Conservation (phyloP, 2,888 invertebrate genomes). For the Mycalesis mineus region DNA sequence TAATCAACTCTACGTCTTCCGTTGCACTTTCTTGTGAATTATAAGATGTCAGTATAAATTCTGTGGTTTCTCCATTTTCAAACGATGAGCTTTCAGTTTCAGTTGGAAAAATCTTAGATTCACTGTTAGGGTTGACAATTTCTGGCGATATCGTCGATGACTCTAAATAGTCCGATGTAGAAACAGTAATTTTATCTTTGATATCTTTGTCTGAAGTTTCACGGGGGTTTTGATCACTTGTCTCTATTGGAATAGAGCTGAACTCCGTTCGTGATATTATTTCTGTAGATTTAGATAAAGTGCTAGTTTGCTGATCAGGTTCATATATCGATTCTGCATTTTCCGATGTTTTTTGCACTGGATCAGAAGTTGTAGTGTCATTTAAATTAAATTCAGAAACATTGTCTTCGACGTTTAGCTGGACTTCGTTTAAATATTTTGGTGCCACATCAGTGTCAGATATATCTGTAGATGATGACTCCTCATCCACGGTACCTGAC, state of each 20-base stretch:
- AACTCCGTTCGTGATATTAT: conserved; percentile 64
- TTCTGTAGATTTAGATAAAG: conserved; percentile 56
- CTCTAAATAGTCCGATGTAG: conserved; percentile 40
- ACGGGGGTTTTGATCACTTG: conserved; percentile 67
- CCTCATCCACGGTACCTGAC: conserved; percentile 29
- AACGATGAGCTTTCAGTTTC: conserved; percentile 42
- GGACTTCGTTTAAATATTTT: conserved; percentile 14
- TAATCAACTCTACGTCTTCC: conserved; percentile 60
- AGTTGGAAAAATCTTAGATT: conserved; percentile 38
- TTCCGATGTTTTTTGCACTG: conserved; percentile 13
- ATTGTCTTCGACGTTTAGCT: conserved; percentile 15
- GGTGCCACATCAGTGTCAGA: conserved; percentile 10
- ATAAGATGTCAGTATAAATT: conserved; percentile 54
- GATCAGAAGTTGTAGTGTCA: conserved; percentile 19
- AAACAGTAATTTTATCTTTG: conserved; percentile 44
- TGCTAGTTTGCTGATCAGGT: conserved; percentile 44
- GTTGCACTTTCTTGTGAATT: conserved; percentile 61
- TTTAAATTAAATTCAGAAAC: conserved; percentile 18
- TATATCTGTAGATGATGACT: conserved; percentile 14
- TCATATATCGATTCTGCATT: conserved; percentile 2
- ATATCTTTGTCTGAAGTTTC: conserved; percentile 49
- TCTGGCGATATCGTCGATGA: conserved; percentile 41
- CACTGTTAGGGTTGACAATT: conserved; percentile 47
- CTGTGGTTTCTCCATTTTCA: conserved; percentile 63
- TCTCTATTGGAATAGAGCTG: conserved; percentile 66